Percentiles rank a stretch among this genome's conserved stretches.
Evolutionary conservation across 2,888 invertebrate species (phyloP).

Genomic region (Dendrolimus houi): DNA sequence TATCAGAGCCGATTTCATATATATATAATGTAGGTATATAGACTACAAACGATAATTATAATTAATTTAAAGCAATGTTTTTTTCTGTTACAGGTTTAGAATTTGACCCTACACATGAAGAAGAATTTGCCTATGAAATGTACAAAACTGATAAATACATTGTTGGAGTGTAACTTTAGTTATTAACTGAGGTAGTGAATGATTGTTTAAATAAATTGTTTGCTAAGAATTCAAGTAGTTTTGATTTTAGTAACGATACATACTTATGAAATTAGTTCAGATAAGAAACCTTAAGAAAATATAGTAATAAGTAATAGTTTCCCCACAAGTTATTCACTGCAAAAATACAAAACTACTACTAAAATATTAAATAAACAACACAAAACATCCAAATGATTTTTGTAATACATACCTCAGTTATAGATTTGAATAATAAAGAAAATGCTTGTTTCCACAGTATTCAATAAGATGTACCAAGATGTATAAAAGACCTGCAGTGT

Average conservation of each 20-base stretch:
- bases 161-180: slow-evolving; percentile 70
- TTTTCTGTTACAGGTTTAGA: slow-evolving; percentile 78
- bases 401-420: too few species aligned
- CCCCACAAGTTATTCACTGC: too few species aligned
- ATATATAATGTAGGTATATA: too few species aligned
- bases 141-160: slow-evolving; percentile 84
- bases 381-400: too few species aligned
- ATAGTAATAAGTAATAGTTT: not conserved
- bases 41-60: too few species aligned
- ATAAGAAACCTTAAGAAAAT: not conserved
- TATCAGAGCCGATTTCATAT: too few species aligned
- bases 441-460: too few species aligned
- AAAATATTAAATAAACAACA: too few species aligned
- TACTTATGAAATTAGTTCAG: not conserved
- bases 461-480: too few species aligned
- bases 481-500: too few species aligned
- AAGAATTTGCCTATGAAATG: slow-evolving; percentile 96
- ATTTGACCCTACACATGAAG: slow-evolving; percentile 85
- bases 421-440: too few species aligned
- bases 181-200: not conserved
- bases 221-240: slow-evolving; percentile 1
- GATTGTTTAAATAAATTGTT: not conserved
- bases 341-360: too few species aligned
- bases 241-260: not conserved
- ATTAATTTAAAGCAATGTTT: not conserved